phyloP scores from a whole-genome alignment of 1,140 invertebrate species.

The Galleria mellonella region DNA sequence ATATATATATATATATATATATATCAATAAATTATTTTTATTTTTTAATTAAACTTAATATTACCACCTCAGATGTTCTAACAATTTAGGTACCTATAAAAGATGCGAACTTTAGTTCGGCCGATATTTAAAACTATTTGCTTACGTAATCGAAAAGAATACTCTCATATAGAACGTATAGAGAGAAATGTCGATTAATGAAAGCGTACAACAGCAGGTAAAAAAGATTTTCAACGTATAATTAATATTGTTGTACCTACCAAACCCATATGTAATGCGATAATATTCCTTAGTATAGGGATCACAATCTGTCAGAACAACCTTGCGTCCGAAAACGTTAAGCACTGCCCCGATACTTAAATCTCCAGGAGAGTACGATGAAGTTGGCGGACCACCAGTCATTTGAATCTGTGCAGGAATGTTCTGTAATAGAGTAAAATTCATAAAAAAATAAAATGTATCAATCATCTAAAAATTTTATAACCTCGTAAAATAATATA shows the following conservation, averaged over 20 bases:
- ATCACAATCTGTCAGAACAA: conserved; percentile 90
- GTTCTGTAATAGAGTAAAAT: conserved; percentile 36
- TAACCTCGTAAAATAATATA: too few relatives aligned
- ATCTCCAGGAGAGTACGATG: conserved; percentile 74
- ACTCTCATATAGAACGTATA: too few relatives aligned
- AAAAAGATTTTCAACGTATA: not conserved
- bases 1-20: too few relatives aligned
- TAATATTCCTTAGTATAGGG: conserved; percentile 92
- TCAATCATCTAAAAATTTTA: not conserved
- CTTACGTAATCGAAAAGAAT: too few relatives aligned
- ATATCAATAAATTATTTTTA: too few relatives aligned
- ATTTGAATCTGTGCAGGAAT: conserved; percentile 54
- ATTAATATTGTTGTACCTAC: conserved; percentile 22
- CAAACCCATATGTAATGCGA: conserved; percentile 75
- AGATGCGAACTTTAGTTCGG: too few relatives aligned
- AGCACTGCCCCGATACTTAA: conserved; percentile 86
- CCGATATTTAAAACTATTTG: too few relatives aligned
- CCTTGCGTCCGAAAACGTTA: conserved; percentile 85
- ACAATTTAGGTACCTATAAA: too few relatives aligned
- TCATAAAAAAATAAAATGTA: conserved; percentile 1
- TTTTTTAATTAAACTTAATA: too few relatives aligned
- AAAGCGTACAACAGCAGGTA: too few relatives aligned
- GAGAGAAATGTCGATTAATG: too few relatives aligned
- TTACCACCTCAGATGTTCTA: too few relatives aligned
- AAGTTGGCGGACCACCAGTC: conserved; percentile 40